Conservation (phyloP, 2,113 vertebrate genomes). For the Empidonax traillii region DNA sequence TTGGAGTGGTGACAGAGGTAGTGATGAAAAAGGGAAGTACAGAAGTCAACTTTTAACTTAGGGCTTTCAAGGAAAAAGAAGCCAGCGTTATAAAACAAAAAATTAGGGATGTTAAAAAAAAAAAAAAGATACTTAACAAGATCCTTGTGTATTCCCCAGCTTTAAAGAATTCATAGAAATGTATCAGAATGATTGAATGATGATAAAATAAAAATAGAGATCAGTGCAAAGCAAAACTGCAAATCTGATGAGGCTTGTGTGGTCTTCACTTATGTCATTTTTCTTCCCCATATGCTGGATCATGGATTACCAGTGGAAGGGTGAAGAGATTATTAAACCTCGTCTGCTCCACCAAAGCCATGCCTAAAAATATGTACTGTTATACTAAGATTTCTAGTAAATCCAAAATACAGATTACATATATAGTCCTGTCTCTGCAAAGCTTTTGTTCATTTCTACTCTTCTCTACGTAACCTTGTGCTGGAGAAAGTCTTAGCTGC, state of each 20-base stretch:
- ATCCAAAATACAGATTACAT: background rate
- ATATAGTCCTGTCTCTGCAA: background rate
- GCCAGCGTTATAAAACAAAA: background rate
- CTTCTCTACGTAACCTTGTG: background rate
- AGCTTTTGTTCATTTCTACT: background rate
- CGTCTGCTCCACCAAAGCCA: background rate
- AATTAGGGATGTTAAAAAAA: background rate
- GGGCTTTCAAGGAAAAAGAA: background rate
- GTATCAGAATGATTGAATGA: background rate
- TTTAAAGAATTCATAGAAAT: background rate
- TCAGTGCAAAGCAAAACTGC: background rate
- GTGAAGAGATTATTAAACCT: background rate
- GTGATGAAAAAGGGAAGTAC: background rate
- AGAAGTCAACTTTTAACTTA: background rate
- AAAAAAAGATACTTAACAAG: background rate
- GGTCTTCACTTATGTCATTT: background rate
- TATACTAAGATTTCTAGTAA: background rate
- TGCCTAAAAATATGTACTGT: background rate
- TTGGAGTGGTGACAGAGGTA: background rate
- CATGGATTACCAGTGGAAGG: background rate
- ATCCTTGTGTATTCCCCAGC: background rate
- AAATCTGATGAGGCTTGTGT: background rate
- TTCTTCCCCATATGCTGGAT: background rate
- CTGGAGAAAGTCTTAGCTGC: background rate
- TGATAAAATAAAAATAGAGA: background rate